A percentile compares a stretch with the other conserved stretches of the same genome.
Evolutionary conservation across 1,140 invertebrate genomes (phyloP).

Genomic region (Colletes latitarsis): DNA sequence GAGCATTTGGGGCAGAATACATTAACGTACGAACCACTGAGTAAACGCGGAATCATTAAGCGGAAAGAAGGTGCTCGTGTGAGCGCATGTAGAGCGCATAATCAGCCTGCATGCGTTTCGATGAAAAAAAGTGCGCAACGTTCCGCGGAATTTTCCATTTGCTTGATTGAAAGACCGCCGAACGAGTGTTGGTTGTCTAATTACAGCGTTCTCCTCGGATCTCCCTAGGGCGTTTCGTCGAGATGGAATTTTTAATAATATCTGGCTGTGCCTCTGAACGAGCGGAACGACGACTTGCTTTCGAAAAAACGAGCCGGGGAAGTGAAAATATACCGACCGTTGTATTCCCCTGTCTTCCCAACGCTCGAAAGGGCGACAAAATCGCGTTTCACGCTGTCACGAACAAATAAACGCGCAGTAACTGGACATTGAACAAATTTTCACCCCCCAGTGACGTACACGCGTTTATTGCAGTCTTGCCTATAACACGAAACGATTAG

Average conservation of each 20-base stretch:
- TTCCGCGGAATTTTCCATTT: constrained; percentile 20
- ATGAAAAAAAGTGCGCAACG: constrained; percentile 23
- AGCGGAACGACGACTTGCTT: not conserved
- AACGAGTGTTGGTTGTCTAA: constrained; percentile 31
- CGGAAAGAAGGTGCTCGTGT: constrained; percentile 32
- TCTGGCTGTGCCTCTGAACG: not conserved
- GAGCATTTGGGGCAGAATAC: constrained; percentile 39
- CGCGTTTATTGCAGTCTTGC: not conserved
- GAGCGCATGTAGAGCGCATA: constrained; percentile 51
- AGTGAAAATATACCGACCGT: constrained; percentile 13
- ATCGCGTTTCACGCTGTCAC: constrained; percentile 41
- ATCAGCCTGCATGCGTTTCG: constrained; percentile 57
- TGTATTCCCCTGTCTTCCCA: not conserved
- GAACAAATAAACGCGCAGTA: constrained; percentile 36
- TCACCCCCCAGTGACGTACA: not conserved
- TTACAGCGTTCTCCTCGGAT: constrained; percentile 6
- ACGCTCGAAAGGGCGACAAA: not conserved
- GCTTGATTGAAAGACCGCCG: constrained; percentile 25
- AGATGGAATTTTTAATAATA: constrained; percentile 10
- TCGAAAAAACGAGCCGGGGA: not conserved
- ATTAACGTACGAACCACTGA: constrained; percentile 27
- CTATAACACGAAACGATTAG: no score
- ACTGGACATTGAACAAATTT: constrained; percentile 33
- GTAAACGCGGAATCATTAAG: constrained; percentile 35
- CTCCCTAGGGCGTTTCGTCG: not conserved